These are phyloP conservation scores for Actinemys pallida DNA, from an alignment of 2,113 vertebrate genomes.

Conservation along the genomic window DNA sequence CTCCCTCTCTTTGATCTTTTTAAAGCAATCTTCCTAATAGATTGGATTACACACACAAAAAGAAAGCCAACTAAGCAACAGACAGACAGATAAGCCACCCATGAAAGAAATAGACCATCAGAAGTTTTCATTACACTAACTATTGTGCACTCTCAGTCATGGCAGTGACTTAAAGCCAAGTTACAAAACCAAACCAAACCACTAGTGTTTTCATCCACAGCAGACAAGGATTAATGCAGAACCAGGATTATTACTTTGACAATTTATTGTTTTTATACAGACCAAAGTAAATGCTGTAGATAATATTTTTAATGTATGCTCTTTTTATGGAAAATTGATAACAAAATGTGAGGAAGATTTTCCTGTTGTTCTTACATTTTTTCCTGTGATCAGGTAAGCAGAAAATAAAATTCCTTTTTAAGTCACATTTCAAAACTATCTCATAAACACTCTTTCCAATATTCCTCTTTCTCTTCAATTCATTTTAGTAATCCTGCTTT, in stretches of 20 bases:
- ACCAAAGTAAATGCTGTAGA: neutral
- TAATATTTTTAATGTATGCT: neutral
- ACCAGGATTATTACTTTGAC: neutral
- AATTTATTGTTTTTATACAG: neutral
- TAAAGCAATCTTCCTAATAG: conserved; percentile 42
- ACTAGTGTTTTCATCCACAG: neutral
- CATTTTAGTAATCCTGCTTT: neutral
- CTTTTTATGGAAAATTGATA: neutral
- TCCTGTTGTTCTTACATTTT: neutral
- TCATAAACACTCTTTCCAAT: neutral
- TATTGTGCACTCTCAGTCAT: neutral
- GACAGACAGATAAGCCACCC: conserved; percentile 23
- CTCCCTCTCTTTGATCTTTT: neutral
- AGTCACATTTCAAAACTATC: no score
- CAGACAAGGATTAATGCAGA: neutral
- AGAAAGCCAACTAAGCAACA: conserved; percentile 29
- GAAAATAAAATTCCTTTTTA: neutral
- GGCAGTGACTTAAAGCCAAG: neutral
- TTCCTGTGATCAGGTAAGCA: neutral
- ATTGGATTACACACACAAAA: conserved; percentile 36
- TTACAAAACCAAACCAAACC: neutral
- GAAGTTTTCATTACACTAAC: neutral
- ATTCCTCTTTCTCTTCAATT: neutral
- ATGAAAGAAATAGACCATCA: conserved; percentile 17
- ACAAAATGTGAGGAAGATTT: neutral